Evolutionary conservation across 1,140 invertebrate genomes (phyloP), one percentile per base, ranked within the genome.

Genomic region (Aricia agestis): DNA sequence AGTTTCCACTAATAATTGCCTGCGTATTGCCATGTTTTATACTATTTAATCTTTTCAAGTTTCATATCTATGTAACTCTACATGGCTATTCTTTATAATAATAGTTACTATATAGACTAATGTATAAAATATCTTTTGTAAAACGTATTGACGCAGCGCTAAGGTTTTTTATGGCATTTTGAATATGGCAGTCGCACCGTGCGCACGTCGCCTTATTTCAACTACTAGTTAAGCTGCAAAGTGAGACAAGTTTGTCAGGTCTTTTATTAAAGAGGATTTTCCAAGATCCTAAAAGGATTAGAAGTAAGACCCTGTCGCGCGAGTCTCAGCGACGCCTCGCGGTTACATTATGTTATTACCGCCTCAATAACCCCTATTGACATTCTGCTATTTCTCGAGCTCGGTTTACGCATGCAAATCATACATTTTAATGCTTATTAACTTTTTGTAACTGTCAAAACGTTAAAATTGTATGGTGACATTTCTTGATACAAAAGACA

Each of bases 171-270:
- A n/a, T n/a, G n/a, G n/a, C n/a, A n/a, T n/a, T n/a, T n/a, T 15
- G 57, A 25, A 36, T n/a, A 15, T 2, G n/a, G 61, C 59, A 13
- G 61, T 15, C 58, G 18, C n/a, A 25, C 11, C 9, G 68, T 65
- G 17, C 63, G 59, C 13, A 45, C 59, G 36, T 41, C 15, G 32
- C 59, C 59, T 70, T 41, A 61, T 18, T 36, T 69, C 19, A 69
- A 70, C 68, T 63, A 65, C 68, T 70, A 70, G 68, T 70, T 42
- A 74, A 76, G 74, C 72, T 74, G 61, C 72, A 42, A 65, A 74
- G 70, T 72, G 73, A 74, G 75, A 76, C 75, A 74, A 76, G 75
- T 76, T 76, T 72, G 75, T 76, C 75, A 76, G 75, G 75, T 76
- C 74, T 74, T 76, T 76, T 76, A 76, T 76, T 76, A 73, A 72